Base-by-base conservation (phyloP, 2,113 vertebrate species). In the Clarias gariepinus region DNA sequence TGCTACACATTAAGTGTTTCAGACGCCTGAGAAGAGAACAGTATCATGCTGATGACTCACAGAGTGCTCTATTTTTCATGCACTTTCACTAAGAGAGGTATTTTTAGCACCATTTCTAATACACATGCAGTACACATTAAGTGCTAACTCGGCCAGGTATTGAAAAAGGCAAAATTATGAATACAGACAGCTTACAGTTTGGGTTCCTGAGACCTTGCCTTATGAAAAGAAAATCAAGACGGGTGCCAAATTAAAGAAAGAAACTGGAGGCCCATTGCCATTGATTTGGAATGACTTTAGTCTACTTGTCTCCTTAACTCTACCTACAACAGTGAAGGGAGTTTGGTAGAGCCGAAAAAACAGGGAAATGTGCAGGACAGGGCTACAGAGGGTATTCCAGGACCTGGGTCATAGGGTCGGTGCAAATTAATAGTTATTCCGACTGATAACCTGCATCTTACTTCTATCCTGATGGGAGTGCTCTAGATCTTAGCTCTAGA, bases 1-100 rank as follows among this genome's bases (percentile, higher is more conserved):
- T 60, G 36, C 57, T 85, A 68, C 28, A 68, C 23, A 69, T 60
- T 85, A 85, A 76, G 77, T 88, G 82, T 63, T 81, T 18, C 52
- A 82, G 23, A 81, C 87, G 76, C 78, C 80, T 68, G 74, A 86
- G 90, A 88, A 60, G 79, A 86, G 52, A 89, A 86, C 86, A 90
- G 87, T 91, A 89, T 87, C 78, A 88, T 58, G 53, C 16, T 8
- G 36, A 57, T 82, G 89, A 88, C 84, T 89, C 90, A 89, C 66
- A 91, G 91, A 91, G 86, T 86, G 21, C 63, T 85, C 69, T 61
- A 88, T 85, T 63, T 52, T 18, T 83, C 25, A 69, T 28, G 52
- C 19, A 77, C 33, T 18, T 78, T 33, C 57, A 81, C 15, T 33
- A 33, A 78, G 30, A 53, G 13, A 64, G 18, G 55, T 83, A 73